These are phyloP conservation scores for Drosophila quinaria DNA, from an alignment of 2,888 invertebrate genomes.

Conservation along the genomic window DNA sequence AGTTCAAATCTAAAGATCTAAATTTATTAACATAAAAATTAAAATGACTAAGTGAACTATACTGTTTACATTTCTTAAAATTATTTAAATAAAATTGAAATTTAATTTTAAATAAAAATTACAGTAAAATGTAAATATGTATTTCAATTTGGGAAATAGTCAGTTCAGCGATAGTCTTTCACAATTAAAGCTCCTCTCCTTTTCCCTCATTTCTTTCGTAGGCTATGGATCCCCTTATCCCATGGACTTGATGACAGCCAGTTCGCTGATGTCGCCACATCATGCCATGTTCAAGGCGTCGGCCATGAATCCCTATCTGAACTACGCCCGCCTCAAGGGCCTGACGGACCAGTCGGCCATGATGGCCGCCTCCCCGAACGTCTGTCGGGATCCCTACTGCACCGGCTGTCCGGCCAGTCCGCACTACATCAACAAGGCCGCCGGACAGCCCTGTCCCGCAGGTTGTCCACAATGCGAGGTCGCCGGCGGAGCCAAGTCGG, in stretches of 20 bases:
- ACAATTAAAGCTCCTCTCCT: background rate
- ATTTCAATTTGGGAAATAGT: too few relatives aligned
- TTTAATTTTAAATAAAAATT: too few relatives aligned
- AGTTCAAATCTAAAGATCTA: too few relatives aligned
- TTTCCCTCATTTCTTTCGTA: conserved; percentile 4
- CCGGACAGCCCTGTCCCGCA: conserved; percentile 91
- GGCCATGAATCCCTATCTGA: conserved; percentile 92
- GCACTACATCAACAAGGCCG: conserved; percentile 88
- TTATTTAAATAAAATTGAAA: too few relatives aligned
- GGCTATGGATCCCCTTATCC: conserved; percentile 88
- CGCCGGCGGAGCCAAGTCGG: conserved; percentile 37
- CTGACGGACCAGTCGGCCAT: conserved; percentile 85
- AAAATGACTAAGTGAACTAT: too few relatives aligned
- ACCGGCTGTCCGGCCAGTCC: conserved; percentile 95
- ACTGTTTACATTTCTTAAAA: too few relatives aligned
- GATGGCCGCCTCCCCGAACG: conserved; percentile 89
- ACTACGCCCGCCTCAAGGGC: conserved; percentile 93
- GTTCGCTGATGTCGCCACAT: conserved; percentile 91
- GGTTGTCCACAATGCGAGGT: conserved; percentile 95
- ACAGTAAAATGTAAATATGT: too few relatives aligned
- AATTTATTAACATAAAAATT: too few relatives aligned
- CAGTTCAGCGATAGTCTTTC: background rate
- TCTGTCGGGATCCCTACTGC: conserved; percentile 96
- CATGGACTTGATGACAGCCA: conserved; percentile 91
- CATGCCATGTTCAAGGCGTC: conserved; percentile 91